phyloP scores from a whole-genome alignment of 2,888 invertebrate species.

The Drosophila colorata region DNA sequence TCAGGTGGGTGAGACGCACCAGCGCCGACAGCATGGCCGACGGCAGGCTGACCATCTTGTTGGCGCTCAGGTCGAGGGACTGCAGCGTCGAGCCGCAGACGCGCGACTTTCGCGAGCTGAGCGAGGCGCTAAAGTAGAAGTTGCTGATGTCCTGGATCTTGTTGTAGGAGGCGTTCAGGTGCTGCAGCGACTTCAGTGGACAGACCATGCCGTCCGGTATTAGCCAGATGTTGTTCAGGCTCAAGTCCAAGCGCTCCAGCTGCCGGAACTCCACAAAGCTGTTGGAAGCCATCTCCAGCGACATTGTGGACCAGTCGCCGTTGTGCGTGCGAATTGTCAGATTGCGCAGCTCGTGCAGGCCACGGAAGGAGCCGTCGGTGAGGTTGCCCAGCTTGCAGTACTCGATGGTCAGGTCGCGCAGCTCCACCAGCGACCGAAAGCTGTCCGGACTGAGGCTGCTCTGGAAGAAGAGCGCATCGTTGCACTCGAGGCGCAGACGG shows the following conservation, averaged over 20 bases:
- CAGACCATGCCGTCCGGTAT: slow-evolving; percentile 95
- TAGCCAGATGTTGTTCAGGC: slow-evolving; percentile 95
- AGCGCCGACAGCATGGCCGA: slow-evolving; percentile 93
- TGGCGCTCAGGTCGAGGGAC: slow-evolving; percentile 92
- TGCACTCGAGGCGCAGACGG: slow-evolving; percentile 92
- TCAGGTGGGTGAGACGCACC: slow-evolving; percentile 91
- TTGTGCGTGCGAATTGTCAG: slow-evolving; percentile 94
- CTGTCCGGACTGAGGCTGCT: slow-evolving; percentile 92
- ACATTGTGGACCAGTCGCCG: slow-evolving; percentile 94
- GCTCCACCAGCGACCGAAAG: slow-evolving; percentile 92
- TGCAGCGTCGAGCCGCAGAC: slow-evolving; percentile 89
- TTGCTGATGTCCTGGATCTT: slow-evolving; percentile 94
- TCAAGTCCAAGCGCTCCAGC: slow-evolving; percentile 93
- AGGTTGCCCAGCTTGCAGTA: slow-evolving; percentile 95
- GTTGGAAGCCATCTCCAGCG: slow-evolving; percentile 92
- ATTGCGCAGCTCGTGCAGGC: slow-evolving; percentile 92
- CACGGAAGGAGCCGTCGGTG: slow-evolving; percentile 92
- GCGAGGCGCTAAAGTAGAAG: slow-evolving; percentile 91
- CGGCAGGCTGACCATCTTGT: slow-evolving; percentile 93
- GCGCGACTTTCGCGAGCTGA: slow-evolving; percentile 84
- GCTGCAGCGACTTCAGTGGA: slow-evolving; percentile 91
- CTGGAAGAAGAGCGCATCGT: slow-evolving; percentile 91
- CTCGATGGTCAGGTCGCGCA: slow-evolving; percentile 92
- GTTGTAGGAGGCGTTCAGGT: slow-evolving; percentile 94
- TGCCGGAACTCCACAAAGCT: slow-evolving; percentile 92